phyloP scores from a whole-genome alignment of 2,797 vertebrate genomes.

The Denticeps clupeoides region DNA sequence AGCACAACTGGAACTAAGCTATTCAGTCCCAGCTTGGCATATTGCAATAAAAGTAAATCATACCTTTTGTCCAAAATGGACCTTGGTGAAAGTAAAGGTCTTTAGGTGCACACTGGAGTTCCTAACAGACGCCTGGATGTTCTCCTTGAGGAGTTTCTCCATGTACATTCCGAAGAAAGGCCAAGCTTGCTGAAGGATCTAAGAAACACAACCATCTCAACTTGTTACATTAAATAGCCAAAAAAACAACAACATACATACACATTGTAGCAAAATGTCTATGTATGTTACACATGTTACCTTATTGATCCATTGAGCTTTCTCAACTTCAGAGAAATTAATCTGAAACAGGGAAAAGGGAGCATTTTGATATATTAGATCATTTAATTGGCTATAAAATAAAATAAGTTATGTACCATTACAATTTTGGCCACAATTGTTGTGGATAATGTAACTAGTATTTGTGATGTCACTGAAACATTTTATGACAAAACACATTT shows the following conservation, averaged over 20 bases:
- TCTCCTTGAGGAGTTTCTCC: slow-evolving; percentile 81
- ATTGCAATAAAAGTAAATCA: too few relatives aligned
- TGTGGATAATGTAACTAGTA: too few relatives aligned
- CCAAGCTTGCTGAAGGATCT: slow-evolving; percentile 87
- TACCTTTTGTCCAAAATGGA: slow-evolving; percentile 84
- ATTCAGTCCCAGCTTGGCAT: too few relatives aligned
- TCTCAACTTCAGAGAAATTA: slow-evolving; percentile 79
- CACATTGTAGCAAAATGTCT: background rate
- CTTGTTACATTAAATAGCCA: background rate
- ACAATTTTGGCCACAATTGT: too few relatives aligned
- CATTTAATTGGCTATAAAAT: too few relatives aligned
- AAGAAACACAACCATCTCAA: slow-evolving; percentile 6
- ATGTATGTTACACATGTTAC: slow-evolving; percentile 40
- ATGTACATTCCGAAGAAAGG: slow-evolving; percentile 84
- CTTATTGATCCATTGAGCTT: slow-evolving; percentile 91
- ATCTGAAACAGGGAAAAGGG: slow-evolving; percentile 52
- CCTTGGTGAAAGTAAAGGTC: slow-evolving; percentile 80
- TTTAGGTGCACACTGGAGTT: slow-evolving; percentile 69
- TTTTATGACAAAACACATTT: too few relatives aligned
- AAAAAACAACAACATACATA: background rate
- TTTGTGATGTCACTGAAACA: too few relatives aligned
- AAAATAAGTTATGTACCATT: too few relatives aligned
- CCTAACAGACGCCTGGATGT: slow-evolving; percentile 68
- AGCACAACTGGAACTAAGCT: too few relatives aligned
- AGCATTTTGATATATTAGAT: background rate